Base-by-base conservation (phyloP, 1,140 invertebrate species). In the Musca domestica region DNA sequence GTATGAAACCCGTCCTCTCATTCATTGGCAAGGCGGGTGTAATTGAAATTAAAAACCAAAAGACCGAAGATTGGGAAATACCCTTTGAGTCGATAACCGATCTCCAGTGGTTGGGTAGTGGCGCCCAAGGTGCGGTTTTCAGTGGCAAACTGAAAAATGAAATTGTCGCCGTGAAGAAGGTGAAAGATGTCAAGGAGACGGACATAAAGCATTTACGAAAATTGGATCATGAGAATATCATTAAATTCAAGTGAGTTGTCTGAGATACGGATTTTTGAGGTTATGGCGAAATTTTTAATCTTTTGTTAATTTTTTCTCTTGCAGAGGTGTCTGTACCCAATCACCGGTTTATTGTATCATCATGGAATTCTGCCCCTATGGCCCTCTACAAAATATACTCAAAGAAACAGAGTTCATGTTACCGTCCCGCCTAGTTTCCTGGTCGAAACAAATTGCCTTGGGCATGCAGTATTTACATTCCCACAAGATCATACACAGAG, bases 341-440 rank as follows among this genome's bases (percentile, higher is more conserved):
- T 88, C 93, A n/a, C 95, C 95, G 3, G 93, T 91, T 75, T 98
- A 92, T 79, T 98, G 95, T 82, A 94, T 99, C 72, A 90, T 99
- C 19, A 99, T 99, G 97, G 97, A 99, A 81, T 99, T 90, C 83
- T 99, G 97, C 81, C 94, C 95, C 2, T 94, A 94, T 79, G 97
- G 97, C 12, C 92, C 95, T 41, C 85, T 99, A 17, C 98, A 96
- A 78, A 93, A 97, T 77, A 87, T 97, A 71, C 85, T 99, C 6
- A 91, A 91, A 66, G 89, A 91, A 67, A 87, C 90, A 79, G 84
- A 92, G 74, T 87, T 89, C 67, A 91, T 98, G 72, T 89, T 93
- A 52, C 95, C 95, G 9, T 85, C 86, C 46, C 88, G 92, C 76
- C 87, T 98, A 46, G 88, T 96, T 4, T 90, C 91, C 54, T 99